Evolutionary conservation across 2,113 vertebrate species (phyloP).

Genomic region (Dicerorhinus sumatrensis): DNA sequence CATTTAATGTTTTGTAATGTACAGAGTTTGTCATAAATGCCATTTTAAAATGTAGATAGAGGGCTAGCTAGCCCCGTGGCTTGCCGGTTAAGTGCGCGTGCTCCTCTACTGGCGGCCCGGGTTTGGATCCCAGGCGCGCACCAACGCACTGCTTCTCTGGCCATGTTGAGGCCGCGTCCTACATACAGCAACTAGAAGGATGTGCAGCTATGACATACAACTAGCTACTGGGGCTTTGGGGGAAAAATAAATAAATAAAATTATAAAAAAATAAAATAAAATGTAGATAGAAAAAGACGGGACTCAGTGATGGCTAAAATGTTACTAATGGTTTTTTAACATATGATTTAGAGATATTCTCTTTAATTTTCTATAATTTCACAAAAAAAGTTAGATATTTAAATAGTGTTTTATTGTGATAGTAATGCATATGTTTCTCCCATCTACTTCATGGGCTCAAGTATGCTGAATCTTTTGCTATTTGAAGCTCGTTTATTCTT

Average conservation of each 20-base stretch:
- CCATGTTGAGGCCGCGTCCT: too few relatives aligned
- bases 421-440: neutral
- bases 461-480: constrained; percentile 24
- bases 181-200: too few relatives aligned
- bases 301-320: neutral
- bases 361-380: constrained; percentile 48
- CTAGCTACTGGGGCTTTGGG: too few relatives aligned
- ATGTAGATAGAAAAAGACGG: neutral
- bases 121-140: too few relatives aligned
- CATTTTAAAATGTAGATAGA: constrained; percentile 37
- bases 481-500: constrained; percentile 61
- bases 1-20: constrained; percentile 51
- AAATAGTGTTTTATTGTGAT: constrained; percentile 22
- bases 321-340: neutral
- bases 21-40: constrained; percentile 9
- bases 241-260: too few relatives aligned
- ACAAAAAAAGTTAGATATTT: constrained; percentile 60
- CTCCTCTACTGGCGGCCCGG: too few relatives aligned
- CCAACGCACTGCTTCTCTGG: too few relatives aligned
- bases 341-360: constrained; percentile 25
- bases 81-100: too few relatives aligned
- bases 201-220: too few relatives aligned
- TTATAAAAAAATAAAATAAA: neutral
- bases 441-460: neutral
- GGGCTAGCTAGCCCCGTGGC: too few relatives aligned